Conservation (phyloP, 2,113 vertebrate species). For the Sander vitreus region DNA sequence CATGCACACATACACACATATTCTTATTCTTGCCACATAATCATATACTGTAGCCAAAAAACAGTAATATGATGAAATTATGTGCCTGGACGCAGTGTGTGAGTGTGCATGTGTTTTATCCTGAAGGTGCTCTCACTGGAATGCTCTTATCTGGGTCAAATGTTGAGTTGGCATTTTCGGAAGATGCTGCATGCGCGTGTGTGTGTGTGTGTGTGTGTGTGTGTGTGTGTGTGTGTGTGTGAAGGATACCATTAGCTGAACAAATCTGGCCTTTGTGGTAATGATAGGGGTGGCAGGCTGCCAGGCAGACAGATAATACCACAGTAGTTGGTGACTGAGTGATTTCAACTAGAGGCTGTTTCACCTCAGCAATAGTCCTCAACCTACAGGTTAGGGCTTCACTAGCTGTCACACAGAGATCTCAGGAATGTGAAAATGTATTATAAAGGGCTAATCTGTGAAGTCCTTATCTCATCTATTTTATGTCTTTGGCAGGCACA, state of each 20-base stretch:
- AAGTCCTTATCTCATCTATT: background rate
- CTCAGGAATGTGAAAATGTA: constrained; percentile 61
- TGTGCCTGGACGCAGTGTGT: constrained; percentile 33
- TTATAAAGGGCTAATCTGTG: constrained; percentile 1
- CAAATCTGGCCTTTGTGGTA: constrained; percentile 71
- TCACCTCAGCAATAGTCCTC: constrained; percentile 50
- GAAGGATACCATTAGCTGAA: constrained; percentile 67
- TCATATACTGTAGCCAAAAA: constrained; percentile 39
- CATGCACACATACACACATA: constrained; percentile 2
- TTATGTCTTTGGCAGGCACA: background rate
- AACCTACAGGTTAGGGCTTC: constrained; percentile 28
- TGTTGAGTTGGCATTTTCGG: constrained; percentile 63
- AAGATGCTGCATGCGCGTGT: constrained; percentile 24
- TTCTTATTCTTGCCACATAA: constrained; percentile 38
- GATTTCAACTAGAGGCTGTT: constrained; percentile 64
- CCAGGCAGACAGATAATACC: constrained; percentile 77
- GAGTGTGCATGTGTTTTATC: constrained; percentile 28
- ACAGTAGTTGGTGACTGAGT: constrained; percentile 63
- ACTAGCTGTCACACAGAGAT: background rate
- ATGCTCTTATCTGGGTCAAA: constrained; percentile 63
- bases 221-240: constrained; percentile 27
- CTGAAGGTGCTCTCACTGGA: constrained; percentile 57
- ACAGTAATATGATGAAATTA: constrained; percentile 40
- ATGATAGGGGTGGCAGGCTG: constrained; percentile 73
- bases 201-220: background rate